Evolutionary conservation across 2,888 invertebrate genomes (phyloP).

Genomic region (Labia minor): DNA sequence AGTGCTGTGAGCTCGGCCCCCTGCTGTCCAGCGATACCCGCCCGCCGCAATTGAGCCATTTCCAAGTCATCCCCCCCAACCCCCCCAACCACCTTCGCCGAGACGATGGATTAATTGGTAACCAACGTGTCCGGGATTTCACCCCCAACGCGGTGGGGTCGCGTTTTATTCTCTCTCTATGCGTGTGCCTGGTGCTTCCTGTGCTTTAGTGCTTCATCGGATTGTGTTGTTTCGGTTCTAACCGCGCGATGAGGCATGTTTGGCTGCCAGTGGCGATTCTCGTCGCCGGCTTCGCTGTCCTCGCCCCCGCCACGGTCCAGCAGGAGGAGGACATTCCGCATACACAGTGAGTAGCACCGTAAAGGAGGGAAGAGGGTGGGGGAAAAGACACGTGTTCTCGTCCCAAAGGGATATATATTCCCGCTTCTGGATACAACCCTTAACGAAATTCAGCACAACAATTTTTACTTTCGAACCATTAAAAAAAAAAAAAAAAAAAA

Average conservation of each 20-base stretch:
- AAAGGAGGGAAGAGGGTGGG: neutral
- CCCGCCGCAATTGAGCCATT: no score
- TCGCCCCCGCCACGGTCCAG: constrained; percentile 44
- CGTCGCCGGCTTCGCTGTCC: constrained; percentile 21
- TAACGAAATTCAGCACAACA: no score
- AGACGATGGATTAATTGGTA: neutral
- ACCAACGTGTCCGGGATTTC: neutral
- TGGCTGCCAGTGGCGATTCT: constrained; percentile 37
- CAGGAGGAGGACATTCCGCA: constrained; percentile 84
- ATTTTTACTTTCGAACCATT: no score
- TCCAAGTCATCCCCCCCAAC: no score
- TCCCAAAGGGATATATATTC: no score
- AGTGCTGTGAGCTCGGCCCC: neutral
- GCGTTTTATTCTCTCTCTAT: constrained; percentile 3
- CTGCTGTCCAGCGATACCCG: no score
- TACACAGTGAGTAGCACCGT: constrained; percentile 63
- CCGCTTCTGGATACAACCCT: no score
- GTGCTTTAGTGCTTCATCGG: neutral
- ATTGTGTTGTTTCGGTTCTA: neutral
- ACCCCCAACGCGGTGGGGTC: neutral
- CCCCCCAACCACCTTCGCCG: no score
- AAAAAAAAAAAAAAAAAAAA: no score
- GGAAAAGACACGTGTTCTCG: neutral
- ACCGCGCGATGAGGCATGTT: constrained; percentile 28
- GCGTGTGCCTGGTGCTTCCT: neutral